Conservation (phyloP, 2,888 invertebrate species). For the Amphimallon solstitiale region DNA sequence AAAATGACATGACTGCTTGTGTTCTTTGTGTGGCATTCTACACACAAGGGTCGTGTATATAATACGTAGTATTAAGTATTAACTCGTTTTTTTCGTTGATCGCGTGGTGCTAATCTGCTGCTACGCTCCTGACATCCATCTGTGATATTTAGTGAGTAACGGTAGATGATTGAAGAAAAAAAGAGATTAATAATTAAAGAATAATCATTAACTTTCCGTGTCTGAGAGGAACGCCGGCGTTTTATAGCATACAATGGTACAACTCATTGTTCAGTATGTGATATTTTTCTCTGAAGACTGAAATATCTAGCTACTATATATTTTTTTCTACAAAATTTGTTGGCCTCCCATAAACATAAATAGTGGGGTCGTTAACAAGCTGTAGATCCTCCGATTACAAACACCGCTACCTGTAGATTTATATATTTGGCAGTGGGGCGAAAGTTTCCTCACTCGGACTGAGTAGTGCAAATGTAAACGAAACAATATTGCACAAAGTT, state of each 20-base stretch:
- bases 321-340: slow-evolving; percentile 56
- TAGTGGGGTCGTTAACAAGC: slow-evolving; percentile 30
- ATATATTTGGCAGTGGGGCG: slow-evolving; percentile 52
- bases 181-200: slow-evolving; percentile 61
- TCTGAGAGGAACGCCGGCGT: slow-evolving; percentile 59
- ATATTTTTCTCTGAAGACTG: slow-evolving; percentile 68
- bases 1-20: slow-evolving; percentile 59
- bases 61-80: slow-evolving; percentile 51
- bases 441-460: slow-evolving; percentile 59
- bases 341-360: slow-evolving; percentile 45
- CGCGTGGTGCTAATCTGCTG: slow-evolving; percentile 58
- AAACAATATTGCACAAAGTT: slow-evolving; percentile 57
- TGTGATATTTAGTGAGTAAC: slow-evolving; percentile 64
- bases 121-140: slow-evolving; percentile 57
- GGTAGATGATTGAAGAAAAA: slow-evolving; percentile 55
- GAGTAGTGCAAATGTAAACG: slow-evolving; percentile 56
- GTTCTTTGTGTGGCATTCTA: slow-evolving; percentile 45
- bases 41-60: slow-evolving; percentile 47
- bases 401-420: slow-evolving; percentile 27
- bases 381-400: slow-evolving; percentile 31
- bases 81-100: slow-evolving; percentile 56
- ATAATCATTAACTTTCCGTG: slow-evolving; percentile 63
- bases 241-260: slow-evolving; percentile 46
- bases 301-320: slow-evolving; percentile 60
- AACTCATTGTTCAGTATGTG: slow-evolving; percentile 61